These are phyloP conservation scores for Pristionchus pacificus DNA, from an alignment of 1,140 invertebrate species.

Conservation along the genomic window DNA sequence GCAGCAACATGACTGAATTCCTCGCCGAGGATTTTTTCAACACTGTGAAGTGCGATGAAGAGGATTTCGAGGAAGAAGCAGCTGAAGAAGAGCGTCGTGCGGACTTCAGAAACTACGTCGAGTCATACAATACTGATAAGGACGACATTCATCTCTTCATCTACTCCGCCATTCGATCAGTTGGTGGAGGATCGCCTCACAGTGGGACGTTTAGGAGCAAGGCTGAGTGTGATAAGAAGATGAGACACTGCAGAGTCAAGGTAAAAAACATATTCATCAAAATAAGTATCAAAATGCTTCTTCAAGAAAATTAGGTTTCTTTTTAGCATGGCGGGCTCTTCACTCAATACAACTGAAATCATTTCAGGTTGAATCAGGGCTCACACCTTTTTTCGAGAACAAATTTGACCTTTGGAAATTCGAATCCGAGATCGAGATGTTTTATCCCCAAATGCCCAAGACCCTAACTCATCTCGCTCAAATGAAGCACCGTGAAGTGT, in stretches of 20 bases:
- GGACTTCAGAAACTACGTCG: background rate
- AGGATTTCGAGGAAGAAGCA: background rate
- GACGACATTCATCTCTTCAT: background rate
- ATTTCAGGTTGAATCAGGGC: too few relatives aligned
- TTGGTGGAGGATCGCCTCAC: slow-evolving; percentile 4
- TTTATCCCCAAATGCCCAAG: slow-evolving; percentile 19
- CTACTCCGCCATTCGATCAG: background rate
- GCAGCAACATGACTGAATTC: too few relatives aligned
- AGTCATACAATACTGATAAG: background rate
- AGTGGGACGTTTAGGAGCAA: slow-evolving; percentile 12
- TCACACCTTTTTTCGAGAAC: background rate
- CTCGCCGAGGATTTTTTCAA: background rate
- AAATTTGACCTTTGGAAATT: slow-evolving; percentile 12
- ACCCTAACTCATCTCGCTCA: slow-evolving; percentile 15
- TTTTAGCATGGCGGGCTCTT: too few relatives aligned
- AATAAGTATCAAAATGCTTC: background rate
- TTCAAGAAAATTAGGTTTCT: too few relatives aligned
- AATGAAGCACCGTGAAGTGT: slow-evolving; percentile 16
- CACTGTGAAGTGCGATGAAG: background rate
- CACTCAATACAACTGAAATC: too few relatives aligned
- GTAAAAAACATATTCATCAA: background rate
- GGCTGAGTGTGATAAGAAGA: slow-evolving; percentile 10
- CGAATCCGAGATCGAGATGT: background rate
- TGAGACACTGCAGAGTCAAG: slow-evolving; percentile 15
- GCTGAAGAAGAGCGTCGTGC: background rate